Evolutionary conservation across 1,140 invertebrate genomes (phyloP), one percentile per base, ranked within the genome.

Genomic region (Caenorhabditis briggsae): DNA sequence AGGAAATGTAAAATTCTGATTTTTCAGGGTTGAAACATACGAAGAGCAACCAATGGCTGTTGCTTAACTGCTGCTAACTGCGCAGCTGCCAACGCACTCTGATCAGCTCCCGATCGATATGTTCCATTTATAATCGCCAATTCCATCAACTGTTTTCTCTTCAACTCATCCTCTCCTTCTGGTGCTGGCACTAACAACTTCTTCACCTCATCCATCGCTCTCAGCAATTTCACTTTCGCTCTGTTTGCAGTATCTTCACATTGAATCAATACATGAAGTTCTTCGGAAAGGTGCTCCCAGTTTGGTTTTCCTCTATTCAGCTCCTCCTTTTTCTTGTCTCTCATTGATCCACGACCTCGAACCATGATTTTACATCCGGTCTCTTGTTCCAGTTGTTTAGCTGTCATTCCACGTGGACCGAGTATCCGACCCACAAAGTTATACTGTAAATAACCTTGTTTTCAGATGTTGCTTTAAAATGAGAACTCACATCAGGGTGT

Each of bases 341-440:
- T 95, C 98, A 99, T 99, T 59, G 97, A 99, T n/a, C 98, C 98
- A 94, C 98, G 97, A 91, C 98, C 98, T 94, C 98, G 95, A 87
- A 99, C 97, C 98, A 99, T 99, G 90, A 99, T 99, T 95, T 99
- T 99, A 94, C 98, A 99, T 90, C 97, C 97, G 90, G 98, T 99
- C 94, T 98, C 97, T 94, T 98, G 96, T 94, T 99, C 98, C 92
- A 99, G 94, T 94, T 99, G 97, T 94, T 99, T 99, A 25, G 98
- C 97, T 85, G 98, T 99, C 97, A 99, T 99, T 89, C 98, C 98
- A 90, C 97, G 94, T 86, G 98, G 98, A 64, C 98, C 98, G 92
- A 99, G 94, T 94, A 99, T 99, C 94, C 98, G 95, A 90, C 98
- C 98, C 89, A 99, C 98, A 93, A 99, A 99, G 94, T 99, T 99